Evolutionary conservation across 2,797 vertebrate genomes (phyloP).

Genomic region (Mormyrops boulengeri): DNA sequence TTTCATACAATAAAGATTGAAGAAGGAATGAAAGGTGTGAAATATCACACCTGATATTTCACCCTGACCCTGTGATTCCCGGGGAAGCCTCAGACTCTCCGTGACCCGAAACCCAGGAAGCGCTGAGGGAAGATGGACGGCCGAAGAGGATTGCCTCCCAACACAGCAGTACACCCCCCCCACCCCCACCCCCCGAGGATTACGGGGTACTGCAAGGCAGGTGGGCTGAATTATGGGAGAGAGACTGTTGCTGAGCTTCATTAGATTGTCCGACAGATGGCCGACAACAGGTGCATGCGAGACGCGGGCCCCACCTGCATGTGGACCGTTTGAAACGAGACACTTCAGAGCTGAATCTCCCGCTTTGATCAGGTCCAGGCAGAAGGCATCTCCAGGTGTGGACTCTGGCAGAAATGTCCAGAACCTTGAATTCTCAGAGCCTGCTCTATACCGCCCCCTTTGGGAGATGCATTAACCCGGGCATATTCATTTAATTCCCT

Average conservation of each 20-base stretch:
- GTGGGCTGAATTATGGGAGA: not conserved
- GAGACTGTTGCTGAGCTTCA: not conserved
- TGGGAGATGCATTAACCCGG: not conserved
- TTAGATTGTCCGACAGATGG: not conserved
- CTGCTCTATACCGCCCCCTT: not conserved
- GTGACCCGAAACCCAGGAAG: not conserved
- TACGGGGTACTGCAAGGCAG: not conserved
- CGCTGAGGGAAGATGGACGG: not conserved
- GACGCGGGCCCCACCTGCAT: not conserved
- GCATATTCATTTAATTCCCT: not conserved
- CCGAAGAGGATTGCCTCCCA: not conserved
- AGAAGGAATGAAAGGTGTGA: not conserved
- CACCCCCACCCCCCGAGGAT: not conserved
- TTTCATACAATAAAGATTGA: not conserved
- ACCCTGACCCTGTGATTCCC: not conserved
- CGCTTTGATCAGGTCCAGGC: not conserved
- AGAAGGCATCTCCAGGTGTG: conserved; percentile 5
- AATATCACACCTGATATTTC: not conserved
- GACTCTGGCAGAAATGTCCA: not conserved
- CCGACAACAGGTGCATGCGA: not conserved
- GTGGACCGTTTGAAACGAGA: not conserved
- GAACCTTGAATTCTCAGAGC: not conserved
- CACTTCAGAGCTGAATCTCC: not conserved
- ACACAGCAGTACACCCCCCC: not conserved
- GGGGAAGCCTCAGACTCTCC: not conserved